A percentile compares a stretch with the other conserved stretches of the same genome.
phyloP scores from a whole-genome alignment of 2,888 invertebrate species.

The Aricia artaxerxes region DNA sequence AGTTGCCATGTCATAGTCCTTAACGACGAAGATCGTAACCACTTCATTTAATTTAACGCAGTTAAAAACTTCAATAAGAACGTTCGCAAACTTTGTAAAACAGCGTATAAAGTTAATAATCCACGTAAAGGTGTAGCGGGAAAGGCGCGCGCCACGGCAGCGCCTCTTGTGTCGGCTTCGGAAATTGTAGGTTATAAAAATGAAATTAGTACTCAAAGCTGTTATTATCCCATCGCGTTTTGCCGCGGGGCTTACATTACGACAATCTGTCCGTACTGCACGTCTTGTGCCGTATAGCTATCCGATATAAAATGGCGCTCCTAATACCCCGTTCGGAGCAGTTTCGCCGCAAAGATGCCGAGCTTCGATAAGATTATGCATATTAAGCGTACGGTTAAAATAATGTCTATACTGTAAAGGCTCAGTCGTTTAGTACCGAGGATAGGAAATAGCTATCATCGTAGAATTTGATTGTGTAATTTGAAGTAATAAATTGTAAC shows the following conservation, averaged over 20 bases:
- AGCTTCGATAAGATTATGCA: slow-evolving; percentile 79
- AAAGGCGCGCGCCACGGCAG: slow-evolving; percentile 73
- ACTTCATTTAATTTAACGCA: slow-evolving; percentile 74
- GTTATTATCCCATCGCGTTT: slow-evolving; percentile 81
- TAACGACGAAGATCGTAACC: slow-evolving; percentile 74
- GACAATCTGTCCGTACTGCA: slow-evolving; percentile 81
- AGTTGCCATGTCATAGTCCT: slow-evolving; percentile 70
- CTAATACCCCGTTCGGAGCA: slow-evolving; percentile 77
- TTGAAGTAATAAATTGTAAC: slow-evolving; percentile 11
- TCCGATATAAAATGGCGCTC: slow-evolving; percentile 81
- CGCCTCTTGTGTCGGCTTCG: slow-evolving; percentile 80
- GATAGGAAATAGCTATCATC: slow-evolving; percentile 28
- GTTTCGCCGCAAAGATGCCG: slow-evolving; percentile 75
- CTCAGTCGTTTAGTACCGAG: slow-evolving; percentile 47
- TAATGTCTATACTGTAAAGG: slow-evolving; percentile 77
- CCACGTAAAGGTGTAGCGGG: slow-evolving; percentile 73
- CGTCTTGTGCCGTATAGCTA: slow-evolving; percentile 80
- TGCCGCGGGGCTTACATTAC: slow-evolving; percentile 79
- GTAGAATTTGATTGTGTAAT: slow-evolving; percentile 29
- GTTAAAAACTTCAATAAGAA: slow-evolving; percentile 75
- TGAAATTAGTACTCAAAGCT: slow-evolving; percentile 80
- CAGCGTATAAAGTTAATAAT: slow-evolving; percentile 80
- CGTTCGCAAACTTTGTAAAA: slow-evolving; percentile 78
- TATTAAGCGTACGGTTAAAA: slow-evolving; percentile 77
- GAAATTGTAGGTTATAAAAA: slow-evolving; percentile 81